Conservation (phyloP, 2,797 vertebrate species). For the Gallinago stenura region DNA sequence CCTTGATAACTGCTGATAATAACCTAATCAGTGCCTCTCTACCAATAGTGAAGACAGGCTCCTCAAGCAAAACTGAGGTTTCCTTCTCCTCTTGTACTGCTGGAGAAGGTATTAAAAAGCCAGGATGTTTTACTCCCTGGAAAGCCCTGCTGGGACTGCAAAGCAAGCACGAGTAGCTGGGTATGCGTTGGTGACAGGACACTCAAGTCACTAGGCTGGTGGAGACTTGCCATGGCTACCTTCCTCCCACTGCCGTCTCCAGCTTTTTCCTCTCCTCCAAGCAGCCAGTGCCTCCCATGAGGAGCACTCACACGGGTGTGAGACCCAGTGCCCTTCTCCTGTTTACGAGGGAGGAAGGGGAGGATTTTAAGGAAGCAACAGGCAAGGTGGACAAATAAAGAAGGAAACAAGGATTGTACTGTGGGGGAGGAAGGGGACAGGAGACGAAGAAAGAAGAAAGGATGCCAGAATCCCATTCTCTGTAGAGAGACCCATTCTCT, state of each 20-base stretch:
- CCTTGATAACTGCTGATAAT: background rate
- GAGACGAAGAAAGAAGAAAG: background rate
- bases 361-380: background rate
- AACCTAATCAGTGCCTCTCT: background rate
- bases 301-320: accelerated
- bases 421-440: background rate
- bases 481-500: background rate
- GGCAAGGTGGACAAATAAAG: background rate
- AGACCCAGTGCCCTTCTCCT: background rate
- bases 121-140: background rate
- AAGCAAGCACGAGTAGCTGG: background rate
- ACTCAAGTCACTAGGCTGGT: background rate
- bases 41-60: background rate
- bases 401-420: background rate
- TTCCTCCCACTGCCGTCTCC: background rate
- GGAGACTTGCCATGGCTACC: background rate
- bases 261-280: background rate
- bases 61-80: background rate
- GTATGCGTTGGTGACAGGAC: background rate
- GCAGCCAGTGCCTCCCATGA: background rate
- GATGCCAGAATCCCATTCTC: background rate
- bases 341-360: background rate
- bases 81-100: background rate
- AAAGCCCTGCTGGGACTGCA: background rate
- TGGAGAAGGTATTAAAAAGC: background rate